Evolutionary conservation across 2,888 invertebrate species (phyloP), one percentile per base, ranked within the genome.

Genomic region (Drosophila flavopinicola): DNA sequence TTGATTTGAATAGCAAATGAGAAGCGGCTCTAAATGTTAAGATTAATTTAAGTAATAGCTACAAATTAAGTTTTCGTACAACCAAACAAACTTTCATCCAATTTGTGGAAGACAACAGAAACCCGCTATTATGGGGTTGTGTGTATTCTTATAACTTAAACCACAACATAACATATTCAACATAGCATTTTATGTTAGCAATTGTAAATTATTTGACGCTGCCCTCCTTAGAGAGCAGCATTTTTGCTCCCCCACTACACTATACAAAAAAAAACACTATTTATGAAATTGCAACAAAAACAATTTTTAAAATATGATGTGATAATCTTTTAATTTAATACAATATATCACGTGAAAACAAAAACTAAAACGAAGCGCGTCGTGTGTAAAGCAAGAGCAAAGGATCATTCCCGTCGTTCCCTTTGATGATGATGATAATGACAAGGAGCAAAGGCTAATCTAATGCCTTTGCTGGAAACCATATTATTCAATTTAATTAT

Each of bases 1-100:
- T 77, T 86, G 82, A 80, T 86, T 83, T 79, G 72, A 79, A 82
- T 80, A 87, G 80, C 85, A 61, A 80, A 80, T 69, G 69, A 82
- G 75, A 78, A 66, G 82, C 82, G 66, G 78, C 85, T 66, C 42
- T 59, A 59, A 63, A 25, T 30, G 29, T 38, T 61, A 61, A 59
- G 63, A 25, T 70, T 87, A 87, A 70, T 35, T 68, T 87, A 80
- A 87, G 80, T 78, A 54, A 61, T 65, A 82, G 61, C 42, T 64
- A 82, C 66, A 82, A 68, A 72, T 77, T 86, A 86, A 85, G 78
- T 65, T 87, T 84, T 87, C 85, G 78, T 82, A 82, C 68, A 76
- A 57, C 67, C 67, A 78, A 75, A 61, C 47, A 75, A 76, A 68
- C 60, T 61, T 76, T 44, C 15, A 56, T 45, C 23, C 6, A 23